These are phyloP conservation scores for Dioctria linearis DNA, from an alignment of 2,888 invertebrate species.

Conservation along the genomic window DNA sequence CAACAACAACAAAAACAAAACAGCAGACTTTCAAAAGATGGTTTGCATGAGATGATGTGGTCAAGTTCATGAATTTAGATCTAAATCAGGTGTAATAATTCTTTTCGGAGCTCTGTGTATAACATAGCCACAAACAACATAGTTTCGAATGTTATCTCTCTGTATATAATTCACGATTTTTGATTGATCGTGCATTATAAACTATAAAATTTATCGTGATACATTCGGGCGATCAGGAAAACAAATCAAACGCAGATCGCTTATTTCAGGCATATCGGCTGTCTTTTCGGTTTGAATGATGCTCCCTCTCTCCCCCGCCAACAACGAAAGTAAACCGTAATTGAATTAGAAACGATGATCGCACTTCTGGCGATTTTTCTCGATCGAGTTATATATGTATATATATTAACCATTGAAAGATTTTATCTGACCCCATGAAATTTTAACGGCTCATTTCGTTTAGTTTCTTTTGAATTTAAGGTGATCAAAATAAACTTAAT, in stretches of 20 bases:
- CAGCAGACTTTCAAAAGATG: background rate
- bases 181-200: conserved; percentile 72
- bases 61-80: conserved; percentile 64
- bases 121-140: conserved; percentile 28
- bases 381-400: background rate
- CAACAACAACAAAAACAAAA: no score
- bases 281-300: background rate
- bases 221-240: conserved; percentile 72
- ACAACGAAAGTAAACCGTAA: background rate
- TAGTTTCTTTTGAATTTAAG: no score
- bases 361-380: conserved; percentile 49
- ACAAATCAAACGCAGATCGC: conserved; percentile 49
- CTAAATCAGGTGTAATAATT: conserved; percentile 72
- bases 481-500: no score
- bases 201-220: conserved; percentile 72
- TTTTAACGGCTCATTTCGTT: background rate
- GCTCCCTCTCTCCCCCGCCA: background rate
- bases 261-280: background rate
- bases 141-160: conserved; percentile 37
- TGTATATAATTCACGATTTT: conserved; percentile 66
- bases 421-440: conserved; percentile 47
- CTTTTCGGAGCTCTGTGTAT: conserved; percentile 63
- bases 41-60: conserved; percentile 52
- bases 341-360: conserved; percentile 39
- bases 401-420: background rate